phyloP scores from a whole-genome alignment of 2,797 vertebrate species.

The Cyprinella venusta region DNA sequence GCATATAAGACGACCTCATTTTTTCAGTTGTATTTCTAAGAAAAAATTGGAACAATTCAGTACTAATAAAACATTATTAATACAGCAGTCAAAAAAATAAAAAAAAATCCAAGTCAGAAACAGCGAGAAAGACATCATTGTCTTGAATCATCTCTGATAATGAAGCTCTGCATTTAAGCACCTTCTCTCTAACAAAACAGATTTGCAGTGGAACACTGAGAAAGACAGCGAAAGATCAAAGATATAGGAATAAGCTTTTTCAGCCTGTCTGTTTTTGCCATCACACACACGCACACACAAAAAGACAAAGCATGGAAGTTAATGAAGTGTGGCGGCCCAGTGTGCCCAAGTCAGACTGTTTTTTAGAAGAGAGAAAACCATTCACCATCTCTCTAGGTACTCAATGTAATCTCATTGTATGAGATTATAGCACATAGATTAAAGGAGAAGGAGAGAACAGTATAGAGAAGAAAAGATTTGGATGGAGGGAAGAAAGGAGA shows the following conservation, averaged over 20 bases:
- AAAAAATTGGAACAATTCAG: no score
- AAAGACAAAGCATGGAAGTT: background rate
- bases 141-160: conserved; percentile 33
- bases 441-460: conserved; percentile 25
- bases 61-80: background rate
- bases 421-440: conserved; percentile 15
- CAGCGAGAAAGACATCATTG: background rate
- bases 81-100: background rate
- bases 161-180: conserved; percentile 34
- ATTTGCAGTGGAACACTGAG: background rate
- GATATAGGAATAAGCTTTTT: background rate
- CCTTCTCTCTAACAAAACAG: background rate
- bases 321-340: conserved; percentile 13
- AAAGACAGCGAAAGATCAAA: conserved; percentile 36
- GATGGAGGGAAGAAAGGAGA: conserved; percentile 9
- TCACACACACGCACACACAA: background rate
- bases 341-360: conserved; percentile 15
- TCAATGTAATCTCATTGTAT: conserved; percentile 23
- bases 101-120: background rate
- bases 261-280: background rate
- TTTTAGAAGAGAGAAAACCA: conserved; percentile 22
- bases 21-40: no score
- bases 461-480: background rate
- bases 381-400: conserved; percentile 26
- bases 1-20: no score